Base-by-base conservation (phyloP, 2,797 vertebrate species). In the Echeneis naucrates region DNA sequence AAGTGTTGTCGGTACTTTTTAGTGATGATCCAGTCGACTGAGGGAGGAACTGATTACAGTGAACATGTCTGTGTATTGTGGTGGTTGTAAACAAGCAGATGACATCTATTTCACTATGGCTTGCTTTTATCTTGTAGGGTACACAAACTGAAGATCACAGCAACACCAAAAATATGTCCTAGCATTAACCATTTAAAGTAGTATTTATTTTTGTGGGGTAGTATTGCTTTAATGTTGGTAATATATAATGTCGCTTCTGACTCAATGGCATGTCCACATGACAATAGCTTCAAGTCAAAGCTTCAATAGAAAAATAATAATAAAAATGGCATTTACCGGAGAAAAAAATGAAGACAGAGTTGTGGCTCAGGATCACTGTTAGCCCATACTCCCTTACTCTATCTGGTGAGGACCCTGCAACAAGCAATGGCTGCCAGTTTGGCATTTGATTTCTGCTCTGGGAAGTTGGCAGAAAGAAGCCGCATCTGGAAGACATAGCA, bases 1-100 rank as follows among this genome's bases (percentile, higher is more conserved):
- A 86, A 92, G 70, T 84, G 86, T 86, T 88, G 73, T 75, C 48
- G 61, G 72, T 81, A 88, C 84, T 88, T 89, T 92, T 92, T 92
- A 89, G 84, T 86, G 83, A 90, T 88, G 88, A 89, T 76, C 80
- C 72, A 75, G 77, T 88, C 38, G 23, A 63, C 83, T 23, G 75
- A 62, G 68, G 57, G 27, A 56, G 58, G 40, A 23, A 47, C 67
- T 78, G 82, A 78, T 73, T 77, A 53, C 51, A 70, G 42, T 54
- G 52, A 66, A 57, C 64, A n/a, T 67, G 71, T 65, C 21, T 71
- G 68, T 66, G 59, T 52, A 12, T 19, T 68, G 50, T 66, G 21
- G 17, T 51, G 50, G 33, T 45, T 82, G 30, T 61, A 70, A 52
- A 81, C 59, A 44, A 54, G 19, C 23, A 63, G 12, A 52, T 23